Evolutionary conservation across 2,888 invertebrate species (phyloP).

Genomic region (Rambutsinella grinnellia): DNA sequence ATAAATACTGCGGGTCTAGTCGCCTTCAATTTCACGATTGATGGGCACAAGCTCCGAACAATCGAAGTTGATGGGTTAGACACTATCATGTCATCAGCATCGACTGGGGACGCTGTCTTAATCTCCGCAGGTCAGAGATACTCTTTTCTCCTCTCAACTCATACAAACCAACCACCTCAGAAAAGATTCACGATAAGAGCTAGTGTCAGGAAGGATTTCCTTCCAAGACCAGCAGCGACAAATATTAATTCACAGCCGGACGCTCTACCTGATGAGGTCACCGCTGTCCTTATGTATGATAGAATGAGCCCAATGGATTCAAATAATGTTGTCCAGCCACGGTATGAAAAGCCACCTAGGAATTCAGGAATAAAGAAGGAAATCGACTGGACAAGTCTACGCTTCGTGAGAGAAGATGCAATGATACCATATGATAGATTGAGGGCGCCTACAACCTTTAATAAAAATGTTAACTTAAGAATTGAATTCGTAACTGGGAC

Average conservation of each 20-base stretch:
- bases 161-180: neutral
- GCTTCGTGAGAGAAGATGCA: constrained; percentile 8
- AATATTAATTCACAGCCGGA: constrained; percentile 53
- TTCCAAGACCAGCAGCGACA: constrained; percentile 1
- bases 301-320: neutral
- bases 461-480: constrained; percentile 32
- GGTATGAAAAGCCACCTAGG: too few species aligned
- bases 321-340: too few species aligned
- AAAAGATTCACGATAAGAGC: constrained; percentile 42
- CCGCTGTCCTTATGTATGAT: constrained; percentile 43
- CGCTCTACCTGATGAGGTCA: constrained; percentile 34
- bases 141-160: constrained; percentile 49
- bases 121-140: constrained; percentile 53
- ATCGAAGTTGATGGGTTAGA: constrained; percentile 59
- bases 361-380: neutral
- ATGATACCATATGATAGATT: constrained; percentile 37
- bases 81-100: neutral
- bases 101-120: neutral
- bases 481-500: constrained; percentile 26
- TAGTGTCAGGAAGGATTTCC: constrained; percentile 21
- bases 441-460: constrained; percentile 26
- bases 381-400: constrained; percentile 3
- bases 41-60: constrained; percentile 34
- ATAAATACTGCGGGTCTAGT: constrained; percentile 45
- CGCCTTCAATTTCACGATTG: constrained; percentile 55